Base-by-base conservation (phyloP, 2,113 vertebrate genomes). In the Xenopus tropicalis region DNA sequence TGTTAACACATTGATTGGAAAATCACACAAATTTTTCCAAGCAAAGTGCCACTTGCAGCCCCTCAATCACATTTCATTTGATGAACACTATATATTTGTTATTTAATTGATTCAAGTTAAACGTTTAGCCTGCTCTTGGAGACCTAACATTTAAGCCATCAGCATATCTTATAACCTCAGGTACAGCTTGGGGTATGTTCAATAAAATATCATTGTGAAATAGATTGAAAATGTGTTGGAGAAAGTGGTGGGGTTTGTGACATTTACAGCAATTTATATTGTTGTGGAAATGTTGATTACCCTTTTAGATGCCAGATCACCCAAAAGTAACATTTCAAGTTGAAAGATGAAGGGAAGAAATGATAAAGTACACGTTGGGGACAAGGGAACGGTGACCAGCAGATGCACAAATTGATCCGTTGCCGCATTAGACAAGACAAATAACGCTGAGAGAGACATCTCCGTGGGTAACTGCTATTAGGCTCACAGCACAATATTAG, bases 221-320 rank as follows among this genome's bases (percentile, higher is more conserved):
- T 25, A 66, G 71, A 72, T 57, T 66, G 62, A 23, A 72, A 66
- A 72, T 66, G 57, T 72, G 61, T 63, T 44, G 71, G 64, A 72
- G 37, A 72, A 57, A 68, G 54, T 58, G 66, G 64, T 76, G 66
- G 52, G 73, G 73, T 69, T 76, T 69, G 58, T 69, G 73, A 68
- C 73, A 76, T 69, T 69, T 52, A 1, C 42, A 79, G 56, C 63
- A 75, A 0, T 3, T 82, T 85, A 82, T 77, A 66, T 72, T 74
- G 75, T 62, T 83, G 43, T 61, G 10, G 37, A 80, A 78, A 51
- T 82, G 79, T 82, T 79, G 76, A 82, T 82, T 85, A 61, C 68
- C 78, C n/a, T 83, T 83, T 61, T 44, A 70, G 80, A 82, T 81
- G 29, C 23, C 0, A 69, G 69, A 79, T 24, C 70, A 83, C 69